Conservation (phyloP, 2,888 invertebrate species). For the Netelia virgata region DNA sequence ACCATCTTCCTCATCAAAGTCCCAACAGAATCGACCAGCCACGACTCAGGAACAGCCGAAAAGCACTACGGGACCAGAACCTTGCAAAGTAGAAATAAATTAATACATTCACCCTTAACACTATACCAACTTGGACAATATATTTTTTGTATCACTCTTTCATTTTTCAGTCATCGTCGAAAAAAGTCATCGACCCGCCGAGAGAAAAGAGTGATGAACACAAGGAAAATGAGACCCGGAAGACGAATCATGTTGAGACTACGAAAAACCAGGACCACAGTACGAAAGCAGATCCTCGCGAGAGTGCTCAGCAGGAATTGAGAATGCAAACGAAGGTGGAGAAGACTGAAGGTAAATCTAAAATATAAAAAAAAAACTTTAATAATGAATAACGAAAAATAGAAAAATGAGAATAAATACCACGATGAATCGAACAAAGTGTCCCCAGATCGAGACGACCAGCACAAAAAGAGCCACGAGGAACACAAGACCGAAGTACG, state of each 20-base stretch:
- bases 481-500: constrained; percentile 69
- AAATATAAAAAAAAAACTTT: neutral
- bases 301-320: constrained; percentile 20
- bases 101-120: neutral
- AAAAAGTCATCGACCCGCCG: constrained; percentile 21
- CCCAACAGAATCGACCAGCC: constrained; percentile 46
- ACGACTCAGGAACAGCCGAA: constrained; percentile 61
- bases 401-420: neutral
- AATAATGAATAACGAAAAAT: neutral
- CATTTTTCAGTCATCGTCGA: constrained; percentile 50
- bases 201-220: constrained; percentile 49
- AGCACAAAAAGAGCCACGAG: constrained; percentile 65
- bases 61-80: constrained; percentile 57
- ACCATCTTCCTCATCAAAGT: constrained; percentile 58
- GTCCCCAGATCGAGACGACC: constrained; percentile 67
- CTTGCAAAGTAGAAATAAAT: constrained; percentile 64
- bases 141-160: neutral
- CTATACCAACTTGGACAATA: neutral
- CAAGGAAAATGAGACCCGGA: constrained; percentile 64
- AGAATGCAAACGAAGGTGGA: constrained; percentile 50
- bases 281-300: constrained; percentile 36
- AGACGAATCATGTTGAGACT: constrained; percentile 45
- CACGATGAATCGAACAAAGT: no score
- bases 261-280: constrained; percentile 43
- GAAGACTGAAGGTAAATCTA: constrained; percentile 49